Base-by-base conservation (phyloP, 1,140 invertebrate species). In the Drosophila kikkawai region DNA sequence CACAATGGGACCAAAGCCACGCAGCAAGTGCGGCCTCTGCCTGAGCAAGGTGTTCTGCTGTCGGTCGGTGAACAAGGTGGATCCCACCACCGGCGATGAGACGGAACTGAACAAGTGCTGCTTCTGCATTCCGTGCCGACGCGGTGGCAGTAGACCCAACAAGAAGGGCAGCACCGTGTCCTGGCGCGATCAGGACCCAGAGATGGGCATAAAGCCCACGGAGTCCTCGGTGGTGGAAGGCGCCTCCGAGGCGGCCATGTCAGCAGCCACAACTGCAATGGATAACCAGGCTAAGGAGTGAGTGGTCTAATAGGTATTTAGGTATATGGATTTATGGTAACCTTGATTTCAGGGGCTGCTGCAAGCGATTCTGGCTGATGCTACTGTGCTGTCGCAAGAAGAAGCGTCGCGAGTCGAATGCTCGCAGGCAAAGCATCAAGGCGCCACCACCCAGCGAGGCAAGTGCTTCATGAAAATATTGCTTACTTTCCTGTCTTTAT, bases 391-490 rank as follows among this genome's bases (percentile, higher is more conserved):
- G 91, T 42, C 75, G 75, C 19, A 93, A 93, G 53, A 92, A 90
- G 50, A 92, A 93, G 63, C 69, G 93, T 36, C 82, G 79, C 1
- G 85, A 82, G 13, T 88, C 93, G 4, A 93, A 94, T 42, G 94
- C 94, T 68, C 87, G 95, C 36, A 93, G 95, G 39, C 94, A 94
- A 56, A 95, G 95, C 58, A 92, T 95, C 68, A 95, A 94, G 4
- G 94, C 95, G 11, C 94, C 95, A 0, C 93, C 94, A 58, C 94
- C 95, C 15, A 94, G 94, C 41, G 95, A 95, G 93, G 95, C 95
- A 75, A 79, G 82, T 63, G 2, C 0, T 15, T 1, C 57, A 13
- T 6, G 22, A 8, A 32, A n/a, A n/a, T 41, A 15, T 5, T 13
- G 7, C 1, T 8, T 15, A 7, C 34, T 67, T 39, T 48, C 5